Conservation (phyloP, 2,113 vertebrate species). For the Corynorhinus townsendii region DNA sequence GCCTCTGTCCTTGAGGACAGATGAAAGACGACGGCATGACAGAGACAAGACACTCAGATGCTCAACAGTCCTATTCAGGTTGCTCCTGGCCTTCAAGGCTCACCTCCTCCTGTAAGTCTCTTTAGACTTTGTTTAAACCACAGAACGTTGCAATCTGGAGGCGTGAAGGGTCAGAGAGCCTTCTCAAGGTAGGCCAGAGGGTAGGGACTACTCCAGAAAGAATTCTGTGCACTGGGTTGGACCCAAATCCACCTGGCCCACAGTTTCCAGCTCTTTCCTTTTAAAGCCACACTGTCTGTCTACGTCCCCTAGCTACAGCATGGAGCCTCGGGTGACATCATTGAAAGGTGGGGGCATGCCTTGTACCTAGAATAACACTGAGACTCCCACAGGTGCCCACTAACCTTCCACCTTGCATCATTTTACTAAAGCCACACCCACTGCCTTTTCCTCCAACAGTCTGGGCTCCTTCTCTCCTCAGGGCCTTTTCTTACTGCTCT, state of each 20-base stretch:
- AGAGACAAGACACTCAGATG: neutral
- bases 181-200: neutral
- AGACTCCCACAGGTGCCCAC: neutral
- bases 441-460: neutral
- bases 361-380: neutral
- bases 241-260: neutral
- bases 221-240: neutral
- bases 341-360: neutral
- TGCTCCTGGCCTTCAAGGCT: neutral
- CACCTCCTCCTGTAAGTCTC: neutral
- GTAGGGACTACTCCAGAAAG: neutral
- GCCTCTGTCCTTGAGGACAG: neutral
- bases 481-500: neutral
- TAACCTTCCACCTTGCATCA: neutral
- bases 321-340: neutral
- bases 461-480: neutral
- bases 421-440: neutral
- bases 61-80: neutral
- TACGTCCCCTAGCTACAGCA: fast-evolving
- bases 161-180: neutral
- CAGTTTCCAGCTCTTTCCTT: neutral
- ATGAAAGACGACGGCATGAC: neutral
- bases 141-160: neutral
- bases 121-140: neutral
- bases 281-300: neutral